Evolutionary conservation across 2,888 invertebrate species (phyloP).

Genomic region (Drosophila birchii): DNA sequence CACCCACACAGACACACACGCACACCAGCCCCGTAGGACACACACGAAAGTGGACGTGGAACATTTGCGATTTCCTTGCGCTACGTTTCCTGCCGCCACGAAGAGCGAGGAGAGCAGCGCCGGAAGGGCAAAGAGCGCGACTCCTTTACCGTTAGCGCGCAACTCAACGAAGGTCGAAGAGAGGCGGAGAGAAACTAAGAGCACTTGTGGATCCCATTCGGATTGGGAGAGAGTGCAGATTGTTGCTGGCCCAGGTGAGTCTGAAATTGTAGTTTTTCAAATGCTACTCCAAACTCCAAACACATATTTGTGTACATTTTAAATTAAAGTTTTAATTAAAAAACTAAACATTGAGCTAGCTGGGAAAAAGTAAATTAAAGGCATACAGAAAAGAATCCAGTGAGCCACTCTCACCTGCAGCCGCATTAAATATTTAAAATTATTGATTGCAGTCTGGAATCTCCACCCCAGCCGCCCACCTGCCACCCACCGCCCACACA

Average conservation of each 20-base stretch:
- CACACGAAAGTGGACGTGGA: constrained; percentile 66
- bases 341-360: neutral
- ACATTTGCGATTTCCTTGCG: constrained; percentile 74
- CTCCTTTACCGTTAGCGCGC: constrained; percentile 62
- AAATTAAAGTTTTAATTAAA: neutral
- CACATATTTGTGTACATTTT: neutral
- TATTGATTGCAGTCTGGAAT: constrained; percentile 79
- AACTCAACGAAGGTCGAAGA: constrained; percentile 66
- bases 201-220: constrained; percentile 26
- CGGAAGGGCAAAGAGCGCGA: neutral
- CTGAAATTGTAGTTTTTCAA: constrained; percentile 3
- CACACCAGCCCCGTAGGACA: constrained; percentile 29
- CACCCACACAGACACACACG: constrained; percentile 43
- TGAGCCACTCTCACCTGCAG: constrained; percentile 55
- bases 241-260: constrained; percentile 36
- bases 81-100: constrained; percentile 67
- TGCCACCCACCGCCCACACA: constrained; percentile 38
- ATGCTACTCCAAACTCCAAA: neutral
- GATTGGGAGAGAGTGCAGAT: neutral
- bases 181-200: constrained; percentile 29
- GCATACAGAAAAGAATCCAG: neutral
- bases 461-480: constrained; percentile 19
- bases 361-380: no score
- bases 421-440: constrained; percentile 83
- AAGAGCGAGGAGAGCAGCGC: constrained; percentile 9